These are phyloP conservation scores for Pseudoips prasinana DNA, from an alignment of 2,888 invertebrate species.

Conservation along the genomic window DNA sequence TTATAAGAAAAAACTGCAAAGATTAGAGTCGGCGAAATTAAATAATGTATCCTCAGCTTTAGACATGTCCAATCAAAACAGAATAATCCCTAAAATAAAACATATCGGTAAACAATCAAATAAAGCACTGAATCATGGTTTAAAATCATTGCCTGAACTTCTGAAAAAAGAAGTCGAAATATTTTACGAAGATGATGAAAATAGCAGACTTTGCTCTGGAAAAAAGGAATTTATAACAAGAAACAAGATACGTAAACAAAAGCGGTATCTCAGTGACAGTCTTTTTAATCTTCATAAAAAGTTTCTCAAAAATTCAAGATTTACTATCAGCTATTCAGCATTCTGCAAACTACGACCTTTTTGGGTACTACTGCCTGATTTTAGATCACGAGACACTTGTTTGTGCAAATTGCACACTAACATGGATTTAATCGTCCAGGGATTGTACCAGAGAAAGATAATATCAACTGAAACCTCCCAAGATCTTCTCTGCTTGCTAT, in stretches of 20 bases:
- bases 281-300: conserved; percentile 2
- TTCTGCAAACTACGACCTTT: background rate
- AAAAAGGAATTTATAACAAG: conserved; percentile 5
- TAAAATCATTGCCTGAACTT: background rate
- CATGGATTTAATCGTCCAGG: background rate
- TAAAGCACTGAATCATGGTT: background rate
- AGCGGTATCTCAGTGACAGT: conserved; percentile 1
- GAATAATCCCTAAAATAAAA: background rate
- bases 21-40: conserved; percentile 1
- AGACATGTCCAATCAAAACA: too few species aligned
- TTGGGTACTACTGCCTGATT: background rate
- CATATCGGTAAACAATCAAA: background rate
- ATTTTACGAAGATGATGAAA: conserved; percentile 5
- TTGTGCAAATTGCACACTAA: background rate
- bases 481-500: background rate
- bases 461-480: background rate
- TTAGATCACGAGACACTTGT: too few species aligned
- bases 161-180: background rate
- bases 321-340: background rate
- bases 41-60: background rate
- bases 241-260: conserved; percentile 5
- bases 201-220: conserved; percentile 4
- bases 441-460: too few species aligned
- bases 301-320: background rate
- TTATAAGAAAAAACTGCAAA: conserved; percentile 1